Evolutionary conservation across 2,113 vertebrate genomes (phyloP).

Genomic region (Dasypus novemcinctus): DNA sequence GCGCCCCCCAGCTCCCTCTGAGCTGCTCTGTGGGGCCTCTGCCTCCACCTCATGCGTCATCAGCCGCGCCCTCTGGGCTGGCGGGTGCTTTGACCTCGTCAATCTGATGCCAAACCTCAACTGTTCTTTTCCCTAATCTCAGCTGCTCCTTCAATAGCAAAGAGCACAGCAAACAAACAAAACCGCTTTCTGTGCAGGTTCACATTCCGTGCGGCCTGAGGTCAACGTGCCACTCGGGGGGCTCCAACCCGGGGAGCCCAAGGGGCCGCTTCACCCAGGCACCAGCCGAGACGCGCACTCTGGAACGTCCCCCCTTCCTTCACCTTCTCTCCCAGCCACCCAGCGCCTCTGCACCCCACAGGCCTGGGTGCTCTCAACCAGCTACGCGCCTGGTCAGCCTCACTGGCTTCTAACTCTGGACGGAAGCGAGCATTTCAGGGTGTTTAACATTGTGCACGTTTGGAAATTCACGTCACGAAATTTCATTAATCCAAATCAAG

Average conservation of each 20-base stretch:
- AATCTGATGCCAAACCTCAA: background rate
- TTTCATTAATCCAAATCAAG: background rate
- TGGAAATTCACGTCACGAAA: background rate
- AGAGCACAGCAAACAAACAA: background rate
- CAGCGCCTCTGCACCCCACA: background rate
- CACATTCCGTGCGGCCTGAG: background rate
- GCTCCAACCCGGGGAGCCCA: background rate
- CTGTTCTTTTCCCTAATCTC: background rate
- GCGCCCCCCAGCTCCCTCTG: rapidly evolving
- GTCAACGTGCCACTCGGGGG: background rate
- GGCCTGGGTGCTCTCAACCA: background rate
- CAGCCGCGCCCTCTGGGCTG: background rate
- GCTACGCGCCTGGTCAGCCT: too few species aligned
- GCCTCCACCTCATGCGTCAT: background rate
- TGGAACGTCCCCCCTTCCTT: background rate
- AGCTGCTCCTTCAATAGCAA: background rate
- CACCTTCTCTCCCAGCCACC: background rate
- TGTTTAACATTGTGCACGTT: background rate
- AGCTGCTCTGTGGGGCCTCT: background rate
- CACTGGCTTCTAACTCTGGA: background rate
- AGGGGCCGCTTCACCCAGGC: too few species aligned
- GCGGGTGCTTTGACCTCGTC: background rate
- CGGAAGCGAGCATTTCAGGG: background rate
- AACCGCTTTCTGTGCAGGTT: background rate
- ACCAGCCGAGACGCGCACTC: background rate